Conservation (phyloP, 2,797 vertebrate species). For the Etheostoma nigrum region DNA sequence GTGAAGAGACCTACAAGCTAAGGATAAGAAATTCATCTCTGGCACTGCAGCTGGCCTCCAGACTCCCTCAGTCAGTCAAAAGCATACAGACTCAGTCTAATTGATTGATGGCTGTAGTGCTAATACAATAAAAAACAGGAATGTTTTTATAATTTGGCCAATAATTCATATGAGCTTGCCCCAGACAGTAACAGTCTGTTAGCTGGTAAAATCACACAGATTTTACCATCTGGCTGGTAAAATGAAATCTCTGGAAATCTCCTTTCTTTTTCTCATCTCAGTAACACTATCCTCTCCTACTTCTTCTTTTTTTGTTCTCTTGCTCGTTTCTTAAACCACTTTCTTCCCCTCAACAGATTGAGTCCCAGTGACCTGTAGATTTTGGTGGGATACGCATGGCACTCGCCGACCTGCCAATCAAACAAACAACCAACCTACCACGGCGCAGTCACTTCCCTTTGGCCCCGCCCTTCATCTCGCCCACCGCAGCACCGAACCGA, state of each 20-base stretch:
- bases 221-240: constrained; percentile 31
- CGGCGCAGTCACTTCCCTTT: constrained; percentile 87
- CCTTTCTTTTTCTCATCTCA: not conserved
- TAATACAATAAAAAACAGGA: constrained; percentile 44
- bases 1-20: constrained; percentile 36
- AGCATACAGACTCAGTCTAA: constrained; percentile 38
- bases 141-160: constrained; percentile 32
- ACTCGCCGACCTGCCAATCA: constrained; percentile 71
- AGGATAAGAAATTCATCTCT: constrained; percentile 48
- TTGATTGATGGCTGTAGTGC: constrained; percentile 51
- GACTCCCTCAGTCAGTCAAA: constrained; percentile 53
- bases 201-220: not conserved
- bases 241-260: not conserved
- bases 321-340: constrained; percentile 36
- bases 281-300: not conserved
- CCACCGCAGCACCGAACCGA: constrained; percentile 83
- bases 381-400: constrained; percentile 86
- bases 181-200: constrained; percentile 15
- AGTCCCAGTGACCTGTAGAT: constrained; percentile 86
- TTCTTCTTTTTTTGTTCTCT: not conserved
- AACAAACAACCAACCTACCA: constrained; percentile 81
- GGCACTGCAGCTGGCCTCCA: constrained; percentile 42
- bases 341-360: constrained; percentile 88
- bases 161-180: constrained; percentile 31
- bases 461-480: constrained; percentile 84